phyloP scores from a whole-genome alignment of 1,140 invertebrate species.

The Brachionus plicatilis region DNA sequence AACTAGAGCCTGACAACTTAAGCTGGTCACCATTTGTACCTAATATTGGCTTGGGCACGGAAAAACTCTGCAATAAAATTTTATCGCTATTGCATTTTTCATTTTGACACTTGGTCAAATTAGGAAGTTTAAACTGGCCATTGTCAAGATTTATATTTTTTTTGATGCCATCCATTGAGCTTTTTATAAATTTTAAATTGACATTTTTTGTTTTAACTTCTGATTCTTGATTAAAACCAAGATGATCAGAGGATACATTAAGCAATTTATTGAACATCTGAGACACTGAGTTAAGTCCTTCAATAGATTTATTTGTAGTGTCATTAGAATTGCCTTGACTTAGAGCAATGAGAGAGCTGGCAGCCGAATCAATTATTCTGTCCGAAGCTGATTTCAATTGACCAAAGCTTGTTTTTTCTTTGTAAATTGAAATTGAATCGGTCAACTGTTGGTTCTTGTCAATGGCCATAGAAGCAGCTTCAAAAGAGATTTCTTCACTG shows the following conservation, averaged over 20 bases:
- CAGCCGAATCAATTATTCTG: neutral
- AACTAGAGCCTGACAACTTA: neutral
- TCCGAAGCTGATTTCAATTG: neutral
- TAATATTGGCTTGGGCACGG: neutral
- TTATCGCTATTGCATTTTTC: neutral
- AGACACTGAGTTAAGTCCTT: neutral
- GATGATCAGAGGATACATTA: neutral
- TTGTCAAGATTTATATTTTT: neutral
- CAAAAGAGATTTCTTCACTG: neutral
- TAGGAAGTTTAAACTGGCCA: neutral
- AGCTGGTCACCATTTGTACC: neutral
- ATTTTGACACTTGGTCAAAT: neutral
- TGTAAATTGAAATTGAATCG: neutral
- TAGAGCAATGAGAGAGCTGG: neutral
- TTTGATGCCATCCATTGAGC: neutral
- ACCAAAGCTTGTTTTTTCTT: neutral
- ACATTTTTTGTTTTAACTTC: neutral
- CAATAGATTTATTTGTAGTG: neutral
- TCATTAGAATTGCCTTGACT: neutral
- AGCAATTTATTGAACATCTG: neutral
- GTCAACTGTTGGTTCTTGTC: neutral
- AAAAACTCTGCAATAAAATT: neutral
- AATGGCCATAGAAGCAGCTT: neutral
- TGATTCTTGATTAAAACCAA: neutral
- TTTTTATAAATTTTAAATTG: neutral